Evolutionary conservation across 2,113 vertebrate species (phyloP).

Genomic region (Rhinopithecus roxellana): DNA sequence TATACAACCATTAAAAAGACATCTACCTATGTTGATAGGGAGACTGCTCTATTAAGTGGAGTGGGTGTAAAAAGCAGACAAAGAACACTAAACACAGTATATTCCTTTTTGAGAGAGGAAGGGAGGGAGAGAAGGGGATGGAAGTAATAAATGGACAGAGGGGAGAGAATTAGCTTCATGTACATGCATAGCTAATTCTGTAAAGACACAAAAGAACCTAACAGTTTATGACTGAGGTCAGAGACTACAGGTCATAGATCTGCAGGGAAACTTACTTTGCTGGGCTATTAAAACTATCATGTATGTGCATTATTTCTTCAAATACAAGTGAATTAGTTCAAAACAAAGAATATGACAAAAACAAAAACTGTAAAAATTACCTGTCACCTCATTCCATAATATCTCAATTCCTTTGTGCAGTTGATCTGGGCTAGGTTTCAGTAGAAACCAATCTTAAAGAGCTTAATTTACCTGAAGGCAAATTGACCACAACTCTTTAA

Average conservation of each 20-base stretch:
- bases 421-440: not conserved
- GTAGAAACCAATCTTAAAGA: not conserved
- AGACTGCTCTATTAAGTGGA: not conserved
- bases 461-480: not conserved
- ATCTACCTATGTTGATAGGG: not conserved
- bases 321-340: not conserved
- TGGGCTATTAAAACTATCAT: not conserved
- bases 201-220: not conserved
- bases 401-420: not conserved
- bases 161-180: not conserved
- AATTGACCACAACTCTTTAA: not conserved
- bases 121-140: not conserved
- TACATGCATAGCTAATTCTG: not conserved
- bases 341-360: not conserved
- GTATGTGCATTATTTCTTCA: not conserved
- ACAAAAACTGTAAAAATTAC: not conserved
- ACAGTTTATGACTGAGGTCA: not conserved
- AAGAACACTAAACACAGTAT: not conserved
- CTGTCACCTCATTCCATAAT: not conserved
- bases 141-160: not conserved
- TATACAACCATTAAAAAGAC: not conserved
- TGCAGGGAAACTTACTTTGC: not conserved
- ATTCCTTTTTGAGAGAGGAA: not conserved
- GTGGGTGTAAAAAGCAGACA: not conserved
- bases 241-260: not conserved